Evolutionary conservation across 1,140 invertebrate genomes (phyloP).

Genomic region (Tetragonula clypearis): DNA sequence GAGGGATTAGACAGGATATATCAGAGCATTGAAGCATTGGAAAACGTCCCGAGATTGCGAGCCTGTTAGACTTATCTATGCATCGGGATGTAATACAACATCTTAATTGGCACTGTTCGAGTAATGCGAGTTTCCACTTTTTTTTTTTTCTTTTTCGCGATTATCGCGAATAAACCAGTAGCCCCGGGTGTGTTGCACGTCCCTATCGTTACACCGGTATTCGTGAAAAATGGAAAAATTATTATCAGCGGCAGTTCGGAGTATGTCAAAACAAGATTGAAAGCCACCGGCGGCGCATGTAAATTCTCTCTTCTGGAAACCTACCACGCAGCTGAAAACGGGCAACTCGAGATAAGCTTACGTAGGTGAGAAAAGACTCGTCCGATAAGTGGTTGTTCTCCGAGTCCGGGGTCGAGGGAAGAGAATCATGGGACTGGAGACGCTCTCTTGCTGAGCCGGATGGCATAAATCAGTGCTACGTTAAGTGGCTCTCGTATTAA

Average conservation of each 20-base stretch:
- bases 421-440: background rate
- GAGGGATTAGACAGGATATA: background rate
- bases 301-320: background rate
- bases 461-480: slow-evolving; percentile 69
- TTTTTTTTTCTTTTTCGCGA: background rate
- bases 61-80: background rate
- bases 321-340: background rate
- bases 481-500: slow-evolving; percentile 72
- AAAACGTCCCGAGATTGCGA: background rate
- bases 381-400: slow-evolving; percentile 32
- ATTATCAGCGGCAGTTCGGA: background rate
- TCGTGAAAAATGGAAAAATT: background rate
- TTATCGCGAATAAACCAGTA: background rate
- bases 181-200: too few species aligned
- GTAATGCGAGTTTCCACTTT: background rate
- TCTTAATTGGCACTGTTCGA: slow-evolving; percentile 1
- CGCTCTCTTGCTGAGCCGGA: slow-evolving; percentile 52
- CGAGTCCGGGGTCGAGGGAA: background rate
- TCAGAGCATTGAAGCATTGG: background rate
- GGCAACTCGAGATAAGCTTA: slow-evolving; percentile 23
- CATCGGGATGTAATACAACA: background rate
- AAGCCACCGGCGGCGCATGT: background rate
- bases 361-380: slow-evolving; percentile 36
- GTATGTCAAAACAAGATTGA: background rate
- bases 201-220: background rate